phyloP scores from a whole-genome alignment of 2,113 vertebrate genomes.

The Tympanuchus pallidicinctus region DNA sequence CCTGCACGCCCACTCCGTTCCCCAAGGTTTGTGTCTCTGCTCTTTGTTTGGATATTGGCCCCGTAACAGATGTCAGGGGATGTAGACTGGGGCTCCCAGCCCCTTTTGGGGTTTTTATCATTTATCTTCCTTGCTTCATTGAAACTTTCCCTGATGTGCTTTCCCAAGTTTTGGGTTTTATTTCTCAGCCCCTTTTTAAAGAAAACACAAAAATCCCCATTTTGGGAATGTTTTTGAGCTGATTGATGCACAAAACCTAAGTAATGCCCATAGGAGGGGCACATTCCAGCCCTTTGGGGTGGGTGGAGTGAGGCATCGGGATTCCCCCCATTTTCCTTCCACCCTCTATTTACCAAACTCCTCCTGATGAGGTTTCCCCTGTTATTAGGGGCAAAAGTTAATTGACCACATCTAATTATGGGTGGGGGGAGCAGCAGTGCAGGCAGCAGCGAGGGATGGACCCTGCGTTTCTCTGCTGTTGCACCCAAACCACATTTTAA shows the following conservation, averaged over 20 bases:
- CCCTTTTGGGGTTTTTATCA: neutral
- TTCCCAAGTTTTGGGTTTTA: neutral
- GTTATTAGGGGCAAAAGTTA: conserved; percentile 1
- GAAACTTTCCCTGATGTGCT: neutral
- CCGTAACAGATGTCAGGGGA: too few species aligned
- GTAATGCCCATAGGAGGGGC: rapidly evolving
- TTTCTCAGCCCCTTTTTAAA: neutral
- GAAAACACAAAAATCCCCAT: neutral
- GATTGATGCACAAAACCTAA: neutral
- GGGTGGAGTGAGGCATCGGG: neutral
- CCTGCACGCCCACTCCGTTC: neutral
- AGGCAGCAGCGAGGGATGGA: neutral
- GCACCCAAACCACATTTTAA: neutral
- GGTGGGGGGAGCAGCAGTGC: neutral
- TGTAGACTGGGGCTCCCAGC: neutral
- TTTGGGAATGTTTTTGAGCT: neutral
- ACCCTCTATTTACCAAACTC: neutral
- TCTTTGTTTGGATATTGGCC: neutral
- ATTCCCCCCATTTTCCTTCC: neutral
- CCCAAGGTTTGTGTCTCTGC: neutral
- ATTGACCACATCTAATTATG: conserved; percentile 26
- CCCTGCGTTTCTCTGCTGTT: neutral
- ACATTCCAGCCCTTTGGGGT: rapidly evolving
- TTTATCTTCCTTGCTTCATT: neutral
- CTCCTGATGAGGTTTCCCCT: neutral